Percentiles rank a stretch among this genome's conserved stretches.
Conservation (phyloP, 2,888 invertebrate genomes). For the Nematopogon swammerdamellus region DNA sequence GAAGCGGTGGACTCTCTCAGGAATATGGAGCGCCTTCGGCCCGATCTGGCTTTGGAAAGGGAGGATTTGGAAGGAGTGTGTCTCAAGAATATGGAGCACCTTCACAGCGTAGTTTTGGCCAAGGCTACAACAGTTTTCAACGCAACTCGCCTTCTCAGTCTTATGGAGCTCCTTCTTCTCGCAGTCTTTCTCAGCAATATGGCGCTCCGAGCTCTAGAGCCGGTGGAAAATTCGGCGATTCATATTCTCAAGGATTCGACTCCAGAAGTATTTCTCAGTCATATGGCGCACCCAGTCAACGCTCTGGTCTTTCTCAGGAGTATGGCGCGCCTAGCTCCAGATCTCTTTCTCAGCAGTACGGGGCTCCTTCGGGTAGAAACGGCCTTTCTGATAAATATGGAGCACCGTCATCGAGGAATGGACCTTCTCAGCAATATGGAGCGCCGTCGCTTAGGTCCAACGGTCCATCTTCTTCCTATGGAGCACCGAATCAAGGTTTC, state of each 20-base stretch:
- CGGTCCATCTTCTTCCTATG: constrained; percentile 30
- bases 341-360: constrained; percentile 39
- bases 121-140: constrained; percentile 7
- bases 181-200: constrained; percentile 20
- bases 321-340: constrained; percentile 20
- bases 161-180: constrained; percentile 17
- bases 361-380: constrained; percentile 25
- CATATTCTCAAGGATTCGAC: constrained; percentile 19
- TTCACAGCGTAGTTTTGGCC: background rate
- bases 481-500: constrained; percentile 10
- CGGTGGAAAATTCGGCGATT: constrained; percentile 7
- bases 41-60: too few species aligned
- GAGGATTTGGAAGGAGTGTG: background rate
- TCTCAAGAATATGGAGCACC: background rate
- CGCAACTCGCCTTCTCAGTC: constrained; percentile 22
- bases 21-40: background rate
- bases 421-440: constrained; percentile 9
- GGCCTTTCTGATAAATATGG: constrained; percentile 9
- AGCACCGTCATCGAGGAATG: constrained; percentile 29
- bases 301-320: constrained; percentile 19
- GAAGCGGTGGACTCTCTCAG: background rate
- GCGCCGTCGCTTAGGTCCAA: constrained; percentile 34
- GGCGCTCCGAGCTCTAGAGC: constrained; percentile 3
- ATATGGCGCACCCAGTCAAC: constrained; percentile 26
- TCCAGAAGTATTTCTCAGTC: constrained; percentile 18